A percentile compares a stretch with the other conserved stretches of the same genome.
These are phyloP conservation scores for Stratiomys singularior DNA, from an alignment of 2,888 invertebrate species.

Conservation along the genomic window DNA sequence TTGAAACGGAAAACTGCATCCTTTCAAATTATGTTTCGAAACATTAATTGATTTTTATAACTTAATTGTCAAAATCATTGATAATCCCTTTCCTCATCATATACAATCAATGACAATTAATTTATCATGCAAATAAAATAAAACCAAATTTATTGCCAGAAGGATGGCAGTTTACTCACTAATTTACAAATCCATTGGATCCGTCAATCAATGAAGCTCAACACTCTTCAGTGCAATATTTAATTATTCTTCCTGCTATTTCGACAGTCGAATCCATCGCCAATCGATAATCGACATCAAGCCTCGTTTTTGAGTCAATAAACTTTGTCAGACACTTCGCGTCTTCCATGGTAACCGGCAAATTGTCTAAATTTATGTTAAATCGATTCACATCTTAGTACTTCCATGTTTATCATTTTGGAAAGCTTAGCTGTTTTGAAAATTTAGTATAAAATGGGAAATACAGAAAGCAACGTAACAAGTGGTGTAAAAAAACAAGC, in stretches of 20 bases:
- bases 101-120: no score
- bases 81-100: no score
- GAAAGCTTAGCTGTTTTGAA: not conserved
- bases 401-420: not conserved
- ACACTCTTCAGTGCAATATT: not conserved
- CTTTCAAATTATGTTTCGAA: no score
- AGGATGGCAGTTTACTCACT: not conserved
- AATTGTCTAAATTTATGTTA: not conserved
- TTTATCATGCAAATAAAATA: no score
- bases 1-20: no score
- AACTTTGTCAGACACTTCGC: not conserved
- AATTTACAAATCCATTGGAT: not conserved
- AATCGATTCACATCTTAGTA: conserved; percentile 17
- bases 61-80: no score
- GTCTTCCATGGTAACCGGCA: not conserved
- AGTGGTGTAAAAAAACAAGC: conserved; percentile 97
- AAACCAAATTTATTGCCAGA: not conserved
- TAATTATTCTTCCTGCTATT: not conserved
- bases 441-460: conserved; percentile 70
- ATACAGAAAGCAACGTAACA: conserved; percentile 89
- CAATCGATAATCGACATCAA: no score
- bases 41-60: no score
- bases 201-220: not conserved
- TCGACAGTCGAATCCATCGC: no score
- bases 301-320: conserved; percentile 20